These are phyloP conservation scores for Laterallus jamaicensis DNA, from an alignment of 2,113 vertebrate genomes.

Conservation along the genomic window DNA sequence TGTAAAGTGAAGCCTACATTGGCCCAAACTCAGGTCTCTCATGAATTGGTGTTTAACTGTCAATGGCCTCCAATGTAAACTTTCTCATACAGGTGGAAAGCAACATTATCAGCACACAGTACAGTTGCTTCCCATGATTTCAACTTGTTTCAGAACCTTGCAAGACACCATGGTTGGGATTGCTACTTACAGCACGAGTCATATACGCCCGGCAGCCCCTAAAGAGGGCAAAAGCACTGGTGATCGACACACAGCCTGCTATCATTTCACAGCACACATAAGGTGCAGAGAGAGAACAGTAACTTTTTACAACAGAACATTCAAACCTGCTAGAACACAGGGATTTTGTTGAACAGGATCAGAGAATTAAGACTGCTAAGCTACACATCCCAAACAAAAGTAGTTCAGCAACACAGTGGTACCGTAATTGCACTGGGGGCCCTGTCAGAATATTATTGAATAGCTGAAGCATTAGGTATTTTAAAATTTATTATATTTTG, in stretches of 20 bases:
- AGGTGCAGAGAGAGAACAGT: neutral
- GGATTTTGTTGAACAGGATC: neutral
- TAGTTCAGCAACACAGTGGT: neutral
- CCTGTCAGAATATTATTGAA: slow-evolving; percentile 55
- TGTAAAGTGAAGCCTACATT: neutral
- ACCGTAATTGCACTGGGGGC: neutral
- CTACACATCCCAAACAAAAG: slow-evolving; percentile 21
- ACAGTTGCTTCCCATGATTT: neutral
- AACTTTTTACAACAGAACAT: neutral
- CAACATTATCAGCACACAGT: neutral
- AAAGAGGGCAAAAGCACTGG: neutral
- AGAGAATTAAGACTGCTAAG: slow-evolving; percentile 3
- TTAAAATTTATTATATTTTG: slow-evolving; percentile 65
- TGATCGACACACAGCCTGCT: neutral
- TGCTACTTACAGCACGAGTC: neutral
- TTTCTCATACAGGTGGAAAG: neutral
- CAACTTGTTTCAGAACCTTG: neutral
- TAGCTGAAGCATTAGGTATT: slow-evolving; percentile 67
- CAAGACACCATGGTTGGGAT: neutral
- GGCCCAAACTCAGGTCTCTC: neutral
- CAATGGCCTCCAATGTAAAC: neutral
- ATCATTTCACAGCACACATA: neutral
- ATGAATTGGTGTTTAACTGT: neutral
- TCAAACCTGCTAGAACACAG: neutral
- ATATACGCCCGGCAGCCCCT: neutral